Conservation (phyloP, 2,797 vertebrate species). For the Anas bahamensis region DNA sequence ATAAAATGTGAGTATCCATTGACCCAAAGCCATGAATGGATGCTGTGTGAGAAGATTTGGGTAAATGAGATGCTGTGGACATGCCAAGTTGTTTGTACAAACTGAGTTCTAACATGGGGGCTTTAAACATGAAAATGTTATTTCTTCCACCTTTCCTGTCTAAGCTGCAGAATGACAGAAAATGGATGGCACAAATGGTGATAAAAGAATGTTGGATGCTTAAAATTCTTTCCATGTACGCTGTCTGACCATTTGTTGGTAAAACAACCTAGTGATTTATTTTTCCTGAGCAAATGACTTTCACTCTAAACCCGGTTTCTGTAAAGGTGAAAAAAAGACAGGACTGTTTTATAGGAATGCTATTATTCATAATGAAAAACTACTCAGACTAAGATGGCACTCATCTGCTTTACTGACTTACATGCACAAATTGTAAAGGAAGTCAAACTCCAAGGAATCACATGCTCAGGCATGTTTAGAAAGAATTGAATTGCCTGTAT, state of each 20-base stretch:
- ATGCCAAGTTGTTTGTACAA: not conserved
- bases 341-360: not conserved
- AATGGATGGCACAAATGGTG: not conserved
- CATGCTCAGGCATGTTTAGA: rapidly evolving
- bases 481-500: not conserved
- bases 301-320: not conserved
- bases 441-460: not conserved
- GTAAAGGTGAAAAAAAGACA: not conserved
- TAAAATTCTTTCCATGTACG: not conserved
- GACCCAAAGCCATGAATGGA: not conserved
- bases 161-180: not conserved
- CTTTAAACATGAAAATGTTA: not conserved
- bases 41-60: not conserved
- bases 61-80: not conserved
- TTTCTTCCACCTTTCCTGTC: not conserved
- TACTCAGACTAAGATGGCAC: not conserved
- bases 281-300: not conserved
- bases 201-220: not conserved
- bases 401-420: not conserved
- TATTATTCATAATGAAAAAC: not conserved
- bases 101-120: not conserved
- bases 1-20: not conserved
- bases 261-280: not conserved
- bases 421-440: not conserved
- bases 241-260: not conserved